These are phyloP conservation scores for Himalopsyche tibetana DNA, from an alignment of 2,888 invertebrate species.

Conservation along the genomic window DNA sequence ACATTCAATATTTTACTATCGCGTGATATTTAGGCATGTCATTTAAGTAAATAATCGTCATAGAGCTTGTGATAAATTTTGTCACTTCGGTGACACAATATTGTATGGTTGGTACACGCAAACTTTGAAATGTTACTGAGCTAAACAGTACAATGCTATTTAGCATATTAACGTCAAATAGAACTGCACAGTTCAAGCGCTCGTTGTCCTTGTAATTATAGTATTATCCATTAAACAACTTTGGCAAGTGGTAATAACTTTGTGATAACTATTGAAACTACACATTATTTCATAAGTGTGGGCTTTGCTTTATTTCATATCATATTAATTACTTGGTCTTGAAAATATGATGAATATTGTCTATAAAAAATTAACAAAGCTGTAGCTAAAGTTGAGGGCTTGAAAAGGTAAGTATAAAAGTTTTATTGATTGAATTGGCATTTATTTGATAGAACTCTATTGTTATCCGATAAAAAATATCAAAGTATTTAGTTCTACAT, in stretches of 20 bases:
- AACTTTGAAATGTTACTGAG: neutral
- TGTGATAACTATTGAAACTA: neutral
- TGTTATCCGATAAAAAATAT: too few species aligned
- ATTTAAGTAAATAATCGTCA: neutral
- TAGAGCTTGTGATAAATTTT: constrained; percentile 3
- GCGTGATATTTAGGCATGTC: neutral
- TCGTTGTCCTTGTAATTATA: neutral
- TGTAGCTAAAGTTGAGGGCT: too few species aligned
- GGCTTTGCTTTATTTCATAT: too few species aligned
- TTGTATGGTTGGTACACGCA: neutral
- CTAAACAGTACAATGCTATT: neutral
- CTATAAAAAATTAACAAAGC: too few species aligned
- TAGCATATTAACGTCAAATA: neutral
- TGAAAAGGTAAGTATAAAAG: too few species aligned
- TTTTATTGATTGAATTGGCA: too few species aligned
- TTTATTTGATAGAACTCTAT: too few species aligned
- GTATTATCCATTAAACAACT: neutral
- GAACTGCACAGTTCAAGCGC: neutral
- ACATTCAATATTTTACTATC: constrained; percentile 3
- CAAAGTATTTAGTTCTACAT: too few species aligned
- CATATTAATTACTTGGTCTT: too few species aligned
- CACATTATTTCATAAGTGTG: neutral
- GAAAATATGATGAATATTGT: too few species aligned
- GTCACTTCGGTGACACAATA: neutral
- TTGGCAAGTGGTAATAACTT: neutral